These are phyloP conservation scores for Dinothrombium tinctorium DNA, from an alignment of 1,140 invertebrate species.

Conservation along the genomic window DNA sequence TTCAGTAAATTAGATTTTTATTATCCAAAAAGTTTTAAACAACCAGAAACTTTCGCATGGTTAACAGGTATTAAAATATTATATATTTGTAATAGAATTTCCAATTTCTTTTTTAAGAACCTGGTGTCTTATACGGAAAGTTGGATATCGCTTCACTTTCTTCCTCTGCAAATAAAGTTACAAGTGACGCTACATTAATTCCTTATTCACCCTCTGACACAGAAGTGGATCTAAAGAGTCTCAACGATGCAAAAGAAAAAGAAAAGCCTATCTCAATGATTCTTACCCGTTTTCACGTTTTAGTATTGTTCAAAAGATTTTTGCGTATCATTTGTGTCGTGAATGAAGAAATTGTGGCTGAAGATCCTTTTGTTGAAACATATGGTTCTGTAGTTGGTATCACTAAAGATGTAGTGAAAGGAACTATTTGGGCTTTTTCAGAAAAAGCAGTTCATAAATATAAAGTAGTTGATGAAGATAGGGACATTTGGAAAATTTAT, in stretches of 20 bases:
- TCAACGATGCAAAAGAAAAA: constrained; percentile 12
- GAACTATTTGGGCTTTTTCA: constrained; percentile 61
- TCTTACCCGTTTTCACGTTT: constrained; percentile 67
- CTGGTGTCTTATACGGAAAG: constrained; percentile 23
- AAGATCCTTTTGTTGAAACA: constrained; percentile 45
- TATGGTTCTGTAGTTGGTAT: constrained; percentile 57
- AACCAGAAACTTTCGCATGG: constrained; percentile 60
- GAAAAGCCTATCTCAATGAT: constrained; percentile 43
- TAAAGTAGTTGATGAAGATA: constrained; percentile 54
- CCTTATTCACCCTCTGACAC: too few relatives aligned
- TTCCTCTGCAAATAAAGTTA: constrained; percentile 26
- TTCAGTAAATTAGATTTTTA: constrained; percentile 59
- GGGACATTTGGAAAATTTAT: constrained; percentile 48
- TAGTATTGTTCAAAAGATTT: constrained; percentile 53
- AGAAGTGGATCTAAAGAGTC: too few relatives aligned
- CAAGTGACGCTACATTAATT: constrained; percentile 31
- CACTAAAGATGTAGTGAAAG: constrained; percentile 49
- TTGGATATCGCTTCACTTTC: constrained; percentile 20
- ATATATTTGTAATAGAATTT: not conserved
- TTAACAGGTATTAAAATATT: constrained; percentile 31
- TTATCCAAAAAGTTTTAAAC: constrained; percentile 31
- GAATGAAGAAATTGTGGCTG: constrained; percentile 62
- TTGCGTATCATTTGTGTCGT: constrained; percentile 60
- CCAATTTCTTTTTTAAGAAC: constrained; percentile 18
- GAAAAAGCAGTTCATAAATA: constrained; percentile 57